These are phyloP conservation scores for Salvelinus namaycush DNA, from an alignment of 2,113 vertebrate species.

Conservation along the genomic window DNA sequence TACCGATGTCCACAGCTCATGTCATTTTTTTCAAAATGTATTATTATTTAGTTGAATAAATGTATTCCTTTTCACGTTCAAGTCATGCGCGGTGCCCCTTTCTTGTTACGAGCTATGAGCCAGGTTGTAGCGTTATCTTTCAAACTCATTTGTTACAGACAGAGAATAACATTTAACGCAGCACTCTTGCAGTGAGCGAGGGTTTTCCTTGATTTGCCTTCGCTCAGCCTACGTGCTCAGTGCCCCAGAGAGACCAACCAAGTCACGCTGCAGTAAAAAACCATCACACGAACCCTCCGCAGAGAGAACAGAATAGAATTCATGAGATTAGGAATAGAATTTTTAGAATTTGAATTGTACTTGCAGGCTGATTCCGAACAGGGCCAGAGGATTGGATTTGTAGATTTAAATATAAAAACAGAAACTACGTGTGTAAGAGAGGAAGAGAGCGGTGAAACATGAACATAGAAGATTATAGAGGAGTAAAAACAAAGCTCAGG, in stretches of 20 bases:
- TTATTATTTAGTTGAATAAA: no score
- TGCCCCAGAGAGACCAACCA: background rate
- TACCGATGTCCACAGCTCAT: no score
- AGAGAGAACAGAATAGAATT: background rate
- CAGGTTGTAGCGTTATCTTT: no score
- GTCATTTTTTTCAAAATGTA: no score
- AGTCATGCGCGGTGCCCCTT: no score
- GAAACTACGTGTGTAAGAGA: background rate
- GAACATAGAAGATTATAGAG: background rate
- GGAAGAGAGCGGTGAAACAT: background rate
- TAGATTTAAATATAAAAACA: background rate
- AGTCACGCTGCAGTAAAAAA: background rate
- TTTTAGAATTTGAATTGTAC: background rate
- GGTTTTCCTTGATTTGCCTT: background rate
- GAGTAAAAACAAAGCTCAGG: background rate
- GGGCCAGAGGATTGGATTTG: background rate
- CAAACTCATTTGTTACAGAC: no score
- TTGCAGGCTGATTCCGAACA: background rate
- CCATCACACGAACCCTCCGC: background rate
- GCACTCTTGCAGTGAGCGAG: no score
- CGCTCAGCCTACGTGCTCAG: background rate
- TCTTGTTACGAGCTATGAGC: no score
- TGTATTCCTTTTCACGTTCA: no score
- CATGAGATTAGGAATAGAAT: background rate
- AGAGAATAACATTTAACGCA: no score